These are phyloP conservation scores for Acrocephalus kingi DNA, from an alignment of 2,113 vertebrate species.

Conservation along the genomic window DNA sequence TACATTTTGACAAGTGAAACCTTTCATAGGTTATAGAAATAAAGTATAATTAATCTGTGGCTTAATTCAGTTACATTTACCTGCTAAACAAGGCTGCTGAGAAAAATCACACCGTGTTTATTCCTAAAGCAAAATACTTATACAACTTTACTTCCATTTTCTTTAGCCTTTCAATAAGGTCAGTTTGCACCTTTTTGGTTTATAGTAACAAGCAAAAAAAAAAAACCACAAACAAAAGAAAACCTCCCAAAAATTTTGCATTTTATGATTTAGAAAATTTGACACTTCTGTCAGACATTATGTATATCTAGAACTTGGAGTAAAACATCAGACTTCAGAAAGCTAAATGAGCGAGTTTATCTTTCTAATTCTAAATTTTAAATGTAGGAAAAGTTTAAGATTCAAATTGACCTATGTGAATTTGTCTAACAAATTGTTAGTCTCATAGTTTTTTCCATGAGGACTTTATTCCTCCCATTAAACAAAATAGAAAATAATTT, in stretches of 20 bases:
- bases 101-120: not conserved
- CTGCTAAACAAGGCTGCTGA: not conserved
- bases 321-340: not conserved
- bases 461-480: not conserved
- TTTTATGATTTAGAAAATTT: not conserved
- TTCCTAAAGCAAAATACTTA: not conserved
- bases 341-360: not conserved
- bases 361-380: not conserved
- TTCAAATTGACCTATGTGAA: not conserved
- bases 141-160: not conserved
- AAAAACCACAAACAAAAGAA: not conserved
- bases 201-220: not conserved
- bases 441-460: not conserved
- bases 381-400: not conserved
- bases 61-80: not conserved
- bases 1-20: not conserved
- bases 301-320: not conserved
- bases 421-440: not conserved
- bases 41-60: not conserved
- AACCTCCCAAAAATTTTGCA: not conserved
- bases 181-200: not conserved
- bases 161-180: not conserved
- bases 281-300: not conserved
- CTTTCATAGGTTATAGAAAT: not conserved
- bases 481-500: not conserved